phyloP scores from a whole-genome alignment of 1,140 invertebrate genomes.

The Dufourea novaeangliae region DNA sequence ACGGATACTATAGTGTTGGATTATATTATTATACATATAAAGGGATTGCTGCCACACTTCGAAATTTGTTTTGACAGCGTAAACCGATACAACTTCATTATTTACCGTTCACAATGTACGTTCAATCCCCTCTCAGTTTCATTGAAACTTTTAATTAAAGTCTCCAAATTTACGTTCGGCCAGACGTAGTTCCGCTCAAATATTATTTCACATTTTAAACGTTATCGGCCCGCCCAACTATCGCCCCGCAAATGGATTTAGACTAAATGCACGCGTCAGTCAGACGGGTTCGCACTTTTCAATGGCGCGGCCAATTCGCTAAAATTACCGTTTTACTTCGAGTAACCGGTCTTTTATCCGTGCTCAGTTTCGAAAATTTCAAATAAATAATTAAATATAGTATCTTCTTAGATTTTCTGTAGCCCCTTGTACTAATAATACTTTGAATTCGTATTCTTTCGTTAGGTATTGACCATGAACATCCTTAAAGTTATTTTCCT shows the following conservation, averaged over 20 bases:
- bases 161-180: slow-evolving; percentile 66
- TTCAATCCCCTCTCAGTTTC: slow-evolving; percentile 35
- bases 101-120: slow-evolving; percentile 60
- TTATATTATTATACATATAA: no score
- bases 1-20: no score
- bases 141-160: slow-evolving; percentile 71
- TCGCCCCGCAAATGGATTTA: slow-evolving; percentile 47
- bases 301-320: neutral
- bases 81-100: slow-evolving; percentile 57
- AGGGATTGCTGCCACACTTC: slow-evolving; percentile 2
- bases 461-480: no score
- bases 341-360: neutral
- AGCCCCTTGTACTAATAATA: no score
- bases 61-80: slow-evolving; percentile 62
- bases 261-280: slow-evolving; percentile 38
- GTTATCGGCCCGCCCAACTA: slow-evolving; percentile 53
- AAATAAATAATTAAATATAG: neutral
- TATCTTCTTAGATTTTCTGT: no score
- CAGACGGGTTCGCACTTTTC: slow-evolving; percentile 34
- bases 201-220: slow-evolving; percentile 69
- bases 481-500: no score
- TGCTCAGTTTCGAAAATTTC: neutral
- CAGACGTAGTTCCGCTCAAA: slow-evolving; percentile 66
- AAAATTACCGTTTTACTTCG: neutral
- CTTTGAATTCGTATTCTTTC: no score